phyloP scores from a whole-genome alignment of 2,113 vertebrate species.

The Plotosus lineatus region DNA sequence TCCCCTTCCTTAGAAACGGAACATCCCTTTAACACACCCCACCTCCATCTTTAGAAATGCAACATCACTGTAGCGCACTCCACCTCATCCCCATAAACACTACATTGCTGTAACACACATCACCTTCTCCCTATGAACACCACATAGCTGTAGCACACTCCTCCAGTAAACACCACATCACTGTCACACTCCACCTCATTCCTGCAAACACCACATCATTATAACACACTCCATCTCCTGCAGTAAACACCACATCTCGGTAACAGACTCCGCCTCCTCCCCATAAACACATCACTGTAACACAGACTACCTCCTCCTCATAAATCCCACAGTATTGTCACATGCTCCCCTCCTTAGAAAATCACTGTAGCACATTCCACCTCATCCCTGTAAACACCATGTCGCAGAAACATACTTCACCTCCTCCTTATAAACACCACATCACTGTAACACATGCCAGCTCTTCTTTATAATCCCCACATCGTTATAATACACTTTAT shows the following conservation, averaged over 20 bases:
- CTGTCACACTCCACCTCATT: neutral
- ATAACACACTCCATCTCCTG: neutral
- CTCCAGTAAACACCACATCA: neutral
- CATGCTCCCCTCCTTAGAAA: no score
- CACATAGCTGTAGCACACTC: neutral
- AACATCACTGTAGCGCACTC: neutral
- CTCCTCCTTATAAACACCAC: neutral
- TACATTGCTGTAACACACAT: no score
- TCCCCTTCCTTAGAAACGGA: no score
- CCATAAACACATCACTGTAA: neutral
- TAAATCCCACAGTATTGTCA: no score
- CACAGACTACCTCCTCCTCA: neutral
- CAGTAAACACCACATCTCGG: neutral
- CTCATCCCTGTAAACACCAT: neutral
- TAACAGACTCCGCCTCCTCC: neutral
- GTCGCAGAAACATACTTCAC: neutral
- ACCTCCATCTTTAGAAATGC: neutral
- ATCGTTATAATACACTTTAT: neutral
- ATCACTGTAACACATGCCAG: neutral
- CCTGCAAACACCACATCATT: neutral
- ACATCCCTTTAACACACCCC: neutral
- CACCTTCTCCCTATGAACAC: no score
- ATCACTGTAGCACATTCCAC: neutral
- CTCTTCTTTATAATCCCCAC: neutral
- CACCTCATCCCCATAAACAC: neutral